Evolutionary conservation across 2,113 vertebrate species (phyloP).

Genomic region (Choloepus hoffmanni): DNA sequence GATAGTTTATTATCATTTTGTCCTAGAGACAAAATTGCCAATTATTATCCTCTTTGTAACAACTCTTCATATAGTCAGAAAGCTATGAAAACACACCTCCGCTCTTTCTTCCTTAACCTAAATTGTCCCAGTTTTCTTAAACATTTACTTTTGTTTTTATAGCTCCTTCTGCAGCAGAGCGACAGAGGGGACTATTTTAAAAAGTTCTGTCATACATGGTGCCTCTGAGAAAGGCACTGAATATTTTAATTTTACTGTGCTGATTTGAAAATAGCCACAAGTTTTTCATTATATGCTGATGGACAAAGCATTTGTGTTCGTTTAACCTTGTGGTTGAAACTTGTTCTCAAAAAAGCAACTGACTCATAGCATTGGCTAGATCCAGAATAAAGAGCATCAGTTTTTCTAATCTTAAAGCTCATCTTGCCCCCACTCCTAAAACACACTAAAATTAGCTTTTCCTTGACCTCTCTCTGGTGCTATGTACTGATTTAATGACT

Average conservation of each 20-base stretch:
- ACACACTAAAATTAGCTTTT: constrained; percentile 80
- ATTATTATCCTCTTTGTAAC: constrained; percentile 61
- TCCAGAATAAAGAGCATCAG: constrained; percentile 78
- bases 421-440: constrained; percentile 76
- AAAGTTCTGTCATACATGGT: constrained; percentile 66
- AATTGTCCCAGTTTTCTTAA: constrained; percentile 47
- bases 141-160: constrained; percentile 63
- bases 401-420: constrained; percentile 74
- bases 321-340: constrained; percentile 82
- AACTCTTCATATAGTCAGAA: constrained; percentile 39
- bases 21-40: constrained; percentile 9
- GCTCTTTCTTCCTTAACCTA: constrained; percentile 25
- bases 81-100: constrained; percentile 34
- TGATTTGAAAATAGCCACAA: constrained; percentile 72
- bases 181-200: constrained; percentile 60
- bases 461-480: constrained; percentile 76
- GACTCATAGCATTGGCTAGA: constrained; percentile 76
- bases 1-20: constrained; percentile 54
- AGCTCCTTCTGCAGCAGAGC: constrained; percentile 48
- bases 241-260: constrained; percentile 68
- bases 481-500: constrained; percentile 77
- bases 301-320: constrained; percentile 80
- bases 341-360: constrained; percentile 81
- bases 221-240: constrained; percentile 48
- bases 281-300: constrained; percentile 80